phyloP scores from a whole-genome alignment of 2,888 invertebrate genomes.

The Laothoe populi region DNA sequence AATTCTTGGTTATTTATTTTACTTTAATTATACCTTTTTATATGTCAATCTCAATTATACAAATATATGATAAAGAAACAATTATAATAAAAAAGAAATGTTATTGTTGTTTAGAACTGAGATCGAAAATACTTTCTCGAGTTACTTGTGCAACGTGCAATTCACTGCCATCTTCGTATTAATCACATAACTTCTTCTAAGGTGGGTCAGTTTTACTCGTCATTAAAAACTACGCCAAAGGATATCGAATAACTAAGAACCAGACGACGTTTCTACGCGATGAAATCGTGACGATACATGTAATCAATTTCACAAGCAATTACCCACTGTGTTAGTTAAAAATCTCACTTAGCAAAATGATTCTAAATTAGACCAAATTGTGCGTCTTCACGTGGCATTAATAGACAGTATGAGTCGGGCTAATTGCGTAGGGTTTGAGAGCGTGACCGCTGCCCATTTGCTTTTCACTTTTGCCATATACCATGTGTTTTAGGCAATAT shows the following conservation, averaged over 20 bases:
- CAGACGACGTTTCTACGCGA: background rate
- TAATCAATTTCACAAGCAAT: slow-evolving; percentile 19
- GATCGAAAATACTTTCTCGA: too few species aligned
- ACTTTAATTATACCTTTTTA: too few species aligned
- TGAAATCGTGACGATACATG: background rate
- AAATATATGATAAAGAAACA: too few species aligned
- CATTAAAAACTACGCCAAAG: too few species aligned
- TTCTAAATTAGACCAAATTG: slow-evolving; percentile 17
- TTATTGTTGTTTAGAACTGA: too few species aligned
- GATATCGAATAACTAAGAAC: background rate
- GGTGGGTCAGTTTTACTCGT: too few species aligned
- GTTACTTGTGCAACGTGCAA: too few species aligned
- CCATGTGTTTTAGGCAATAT: background rate
- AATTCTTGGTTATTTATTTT: too few species aligned
- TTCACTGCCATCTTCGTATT: too few species aligned
- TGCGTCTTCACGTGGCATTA: slow-evolving; percentile 37
- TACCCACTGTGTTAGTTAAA: slow-evolving; percentile 17
- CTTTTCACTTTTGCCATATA: slow-evolving; percentile 39
- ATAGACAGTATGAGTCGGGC: slow-evolving; percentile 59
- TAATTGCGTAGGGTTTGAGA: slow-evolving; percentile 63
- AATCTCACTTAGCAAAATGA: slow-evolving; percentile 19
- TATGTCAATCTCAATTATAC: too few species aligned
- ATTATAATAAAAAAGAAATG: too few species aligned
- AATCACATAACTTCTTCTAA: too few species aligned
- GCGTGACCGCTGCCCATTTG: slow-evolving; percentile 59